Evolutionary conservation across 1,140 invertebrate species (phyloP).

Genomic region (Phthorimaea operculella): DNA sequence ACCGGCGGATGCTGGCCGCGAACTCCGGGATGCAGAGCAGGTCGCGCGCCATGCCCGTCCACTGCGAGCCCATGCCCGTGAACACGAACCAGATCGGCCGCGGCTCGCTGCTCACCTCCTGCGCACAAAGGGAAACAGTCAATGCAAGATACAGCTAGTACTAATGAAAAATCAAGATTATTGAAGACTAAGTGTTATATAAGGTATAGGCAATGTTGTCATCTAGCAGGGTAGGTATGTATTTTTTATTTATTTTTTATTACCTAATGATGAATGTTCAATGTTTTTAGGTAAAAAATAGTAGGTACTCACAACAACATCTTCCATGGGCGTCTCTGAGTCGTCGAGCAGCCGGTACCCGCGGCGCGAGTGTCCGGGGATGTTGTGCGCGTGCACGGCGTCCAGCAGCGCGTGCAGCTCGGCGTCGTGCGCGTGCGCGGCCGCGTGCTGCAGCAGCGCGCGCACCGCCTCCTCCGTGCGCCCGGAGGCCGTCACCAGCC

Average conservation of each 20-base stretch:
- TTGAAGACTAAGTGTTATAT: too few species aligned
- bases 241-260: too few species aligned
- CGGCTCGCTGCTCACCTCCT: conserved; percentile 63
- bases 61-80: conserved; percentile 97
- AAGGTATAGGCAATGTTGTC: too few species aligned
- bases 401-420: conserved; percentile 83
- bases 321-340: conserved; percentile 46
- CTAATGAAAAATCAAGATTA: too few species aligned
- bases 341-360: conserved; percentile 81
- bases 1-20: conserved; percentile 79
- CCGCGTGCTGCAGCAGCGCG: conserved; percentile 73
- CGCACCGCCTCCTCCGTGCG: conserved; percentile 86
- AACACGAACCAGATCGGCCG: conserved; percentile 94
- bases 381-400: conserved; percentile 76
- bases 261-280: too few species aligned
- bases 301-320: conserved; percentile 62
- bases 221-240: too few species aligned
- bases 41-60: conserved; percentile 91
- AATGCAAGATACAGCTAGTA: background rate
- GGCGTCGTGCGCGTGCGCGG: conserved; percentile 72
- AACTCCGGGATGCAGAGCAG: conserved; percentile 86
- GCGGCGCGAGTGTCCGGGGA: conserved; percentile 77
- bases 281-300: too few species aligned
- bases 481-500: conserved; percentile 83
- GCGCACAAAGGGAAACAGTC: background rate